A percentile compares a stretch with the other conserved stretches of the same genome.
Conservation (phyloP, 1,140 invertebrate species). For the Pygmarrhopalites habei region DNA sequence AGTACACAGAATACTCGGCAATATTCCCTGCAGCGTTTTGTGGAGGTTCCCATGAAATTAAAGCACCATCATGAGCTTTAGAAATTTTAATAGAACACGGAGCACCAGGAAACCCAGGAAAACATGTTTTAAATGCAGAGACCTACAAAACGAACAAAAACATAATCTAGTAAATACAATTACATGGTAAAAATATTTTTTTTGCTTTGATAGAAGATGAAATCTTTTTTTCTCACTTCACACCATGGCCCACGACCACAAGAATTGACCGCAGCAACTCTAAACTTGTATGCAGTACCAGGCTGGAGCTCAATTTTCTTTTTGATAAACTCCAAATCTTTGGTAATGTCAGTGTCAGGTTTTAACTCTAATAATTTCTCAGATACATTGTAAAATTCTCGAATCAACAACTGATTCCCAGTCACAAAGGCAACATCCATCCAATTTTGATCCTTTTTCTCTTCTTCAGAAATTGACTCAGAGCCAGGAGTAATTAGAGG, state of each 20-base stretch:
- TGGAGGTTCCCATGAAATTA: constrained; percentile 95
- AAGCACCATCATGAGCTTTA: constrained; percentile 86
- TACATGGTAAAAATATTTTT: no score
- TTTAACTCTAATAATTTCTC: neutral
- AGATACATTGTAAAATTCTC: constrained; percentile 11
- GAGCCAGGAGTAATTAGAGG: no score
- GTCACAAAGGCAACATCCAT: constrained; percentile 13
- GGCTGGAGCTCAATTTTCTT: constrained; percentile 71
- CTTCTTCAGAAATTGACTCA: neutral
- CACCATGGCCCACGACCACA: constrained; percentile 90
- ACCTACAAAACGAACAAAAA: constrained; percentile 47
- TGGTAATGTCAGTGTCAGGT: neutral
- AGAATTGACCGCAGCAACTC: constrained; percentile 88
- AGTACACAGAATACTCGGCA: constrained; percentile 93
- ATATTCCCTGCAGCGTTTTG: constrained; percentile 83
- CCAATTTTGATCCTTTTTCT: constrained; percentile 11
- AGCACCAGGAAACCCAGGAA: constrained; percentile 86
- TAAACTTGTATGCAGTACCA: constrained; percentile 95
- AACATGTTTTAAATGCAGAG: constrained; percentile 90
- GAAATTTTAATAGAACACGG: constrained; percentile 97
- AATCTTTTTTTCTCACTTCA: constrained; percentile 55
- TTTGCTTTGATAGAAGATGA: no score
- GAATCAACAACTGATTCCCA: neutral
- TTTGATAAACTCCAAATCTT: constrained; percentile 38
- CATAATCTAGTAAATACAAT: neutral